These are phyloP conservation scores for Castor canadensis DNA, from an alignment of 2,113 vertebrate genomes.

Conservation along the genomic window DNA sequence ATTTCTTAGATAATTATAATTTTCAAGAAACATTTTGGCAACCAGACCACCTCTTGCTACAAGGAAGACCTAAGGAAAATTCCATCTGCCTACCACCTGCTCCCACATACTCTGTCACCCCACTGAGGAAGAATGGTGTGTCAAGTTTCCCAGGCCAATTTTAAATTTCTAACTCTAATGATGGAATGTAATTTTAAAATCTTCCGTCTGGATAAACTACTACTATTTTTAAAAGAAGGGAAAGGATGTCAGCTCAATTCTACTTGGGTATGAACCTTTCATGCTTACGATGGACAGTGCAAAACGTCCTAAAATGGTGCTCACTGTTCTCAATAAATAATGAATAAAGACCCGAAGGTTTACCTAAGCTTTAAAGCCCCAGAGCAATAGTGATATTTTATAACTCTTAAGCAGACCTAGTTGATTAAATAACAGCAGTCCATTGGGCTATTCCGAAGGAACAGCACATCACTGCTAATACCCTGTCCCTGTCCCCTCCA, in stretches of 20 bases:
- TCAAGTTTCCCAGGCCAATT: constrained; percentile 2
- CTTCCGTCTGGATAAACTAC: not conserved
- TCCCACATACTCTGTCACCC: not conserved
- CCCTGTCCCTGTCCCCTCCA: not conserved
- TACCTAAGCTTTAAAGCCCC: not conserved
- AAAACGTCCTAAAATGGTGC: constrained; percentile 24
- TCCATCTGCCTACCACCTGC: not conserved
- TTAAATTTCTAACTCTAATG: not conserved
- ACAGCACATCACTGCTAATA: not conserved
- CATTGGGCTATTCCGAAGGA: not conserved
- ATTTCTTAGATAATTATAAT: not conserved
- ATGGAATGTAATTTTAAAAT: constrained; percentile 41
- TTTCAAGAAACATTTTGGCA: not conserved
- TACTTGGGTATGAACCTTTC: not conserved
- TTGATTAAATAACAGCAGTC: not conserved
- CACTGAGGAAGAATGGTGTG: not conserved
- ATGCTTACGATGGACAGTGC: not conserved
- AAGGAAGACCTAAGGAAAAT: constrained; percentile 9
- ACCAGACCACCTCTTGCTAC: not conserved
- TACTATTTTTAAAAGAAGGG: constrained; percentile 34
- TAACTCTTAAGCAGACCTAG: not conserved
- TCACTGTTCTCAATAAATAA: not conserved
- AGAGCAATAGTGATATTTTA: not conserved
- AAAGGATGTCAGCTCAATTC: not conserved
- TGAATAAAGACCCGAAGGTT: not conserved